These are phyloP conservation scores for Pongo abelii DNA, from an alignment of 2,113 vertebrate species.

Conservation along the genomic window DNA sequence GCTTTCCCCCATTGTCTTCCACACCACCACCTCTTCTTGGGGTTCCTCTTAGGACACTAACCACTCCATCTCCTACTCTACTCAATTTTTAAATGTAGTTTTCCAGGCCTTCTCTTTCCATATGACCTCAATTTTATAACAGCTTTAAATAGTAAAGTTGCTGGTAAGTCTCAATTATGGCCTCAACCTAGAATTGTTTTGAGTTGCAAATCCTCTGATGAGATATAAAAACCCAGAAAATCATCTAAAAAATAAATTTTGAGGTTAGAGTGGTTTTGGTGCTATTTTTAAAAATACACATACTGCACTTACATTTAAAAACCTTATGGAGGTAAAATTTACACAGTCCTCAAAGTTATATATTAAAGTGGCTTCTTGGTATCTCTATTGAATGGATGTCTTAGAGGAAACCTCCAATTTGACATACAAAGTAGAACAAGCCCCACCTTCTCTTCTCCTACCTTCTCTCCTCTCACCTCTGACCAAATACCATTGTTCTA, in stretches of 20 bases:
- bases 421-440: neutral
- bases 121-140: neutral
- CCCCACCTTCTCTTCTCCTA: neutral
- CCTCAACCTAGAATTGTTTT: neutral
- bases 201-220: no score
- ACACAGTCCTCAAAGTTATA: neutral
- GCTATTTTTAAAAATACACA: no score
- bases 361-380: neutral
- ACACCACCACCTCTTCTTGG: accelerated
- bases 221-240: no score
- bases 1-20: neutral
- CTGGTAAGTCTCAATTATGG: neutral
- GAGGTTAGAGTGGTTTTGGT: no score
- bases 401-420: neutral
- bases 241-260: no score
- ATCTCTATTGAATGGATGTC: neutral
- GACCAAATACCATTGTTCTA: neutral
- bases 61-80: neutral
- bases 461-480: accelerated
- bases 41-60: neutral
- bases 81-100: neutral
- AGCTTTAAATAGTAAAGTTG: neutral
- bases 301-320: no score
- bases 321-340: no score
- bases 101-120: neutral